phyloP scores from a whole-genome alignment of 2,888 invertebrate genomes.

The Boloria euphrosyne region DNA sequence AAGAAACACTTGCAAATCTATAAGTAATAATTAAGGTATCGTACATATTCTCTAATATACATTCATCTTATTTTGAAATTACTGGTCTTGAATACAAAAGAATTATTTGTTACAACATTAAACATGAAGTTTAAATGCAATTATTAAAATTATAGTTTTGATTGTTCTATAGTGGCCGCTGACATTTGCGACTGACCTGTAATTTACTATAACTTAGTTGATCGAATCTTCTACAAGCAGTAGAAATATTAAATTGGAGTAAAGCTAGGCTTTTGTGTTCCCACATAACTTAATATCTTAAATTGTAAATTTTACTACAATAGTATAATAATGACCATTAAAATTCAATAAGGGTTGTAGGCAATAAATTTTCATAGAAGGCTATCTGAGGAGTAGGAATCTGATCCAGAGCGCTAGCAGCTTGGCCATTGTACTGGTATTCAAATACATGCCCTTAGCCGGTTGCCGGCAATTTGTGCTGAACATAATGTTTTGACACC shows the following conservation, averaged over 20 bases:
- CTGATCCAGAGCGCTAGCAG: constrained; percentile 62
- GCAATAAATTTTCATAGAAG: constrained; percentile 79
- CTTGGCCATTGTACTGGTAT: constrained; percentile 66
- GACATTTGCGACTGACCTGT: constrained; percentile 50
- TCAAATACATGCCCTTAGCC: constrained; percentile 74
- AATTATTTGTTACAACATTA: constrained; percentile 31
- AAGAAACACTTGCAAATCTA: not conserved
- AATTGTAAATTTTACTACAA: constrained; percentile 55
- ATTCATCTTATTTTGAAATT: constrained; percentile 5
- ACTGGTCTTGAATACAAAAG: constrained; percentile 1
- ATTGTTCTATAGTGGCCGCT: constrained; percentile 35
- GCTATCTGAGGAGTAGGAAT: constrained; percentile 76
- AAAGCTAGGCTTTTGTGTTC: constrained; percentile 48
- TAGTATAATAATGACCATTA: constrained; percentile 69
- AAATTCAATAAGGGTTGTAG: constrained; percentile 72
- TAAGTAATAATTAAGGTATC: not conserved
- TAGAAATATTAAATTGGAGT: constrained; percentile 51
- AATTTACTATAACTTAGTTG: constrained; percentile 49
- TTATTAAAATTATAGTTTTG: constrained; percentile 33
- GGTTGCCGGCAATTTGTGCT: constrained; percentile 72
- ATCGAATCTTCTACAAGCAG: constrained; percentile 52
- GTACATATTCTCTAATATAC: not conserved
- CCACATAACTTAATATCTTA: constrained; percentile 44
- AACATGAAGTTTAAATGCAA: constrained; percentile 27
- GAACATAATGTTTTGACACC: constrained; percentile 73